Percentiles rank a stretch among this genome's conserved stretches.
Evolutionary conservation across 2,797 vertebrate genomes (phyloP).

Genomic region (Chelidonichthys spinosus): DNA sequence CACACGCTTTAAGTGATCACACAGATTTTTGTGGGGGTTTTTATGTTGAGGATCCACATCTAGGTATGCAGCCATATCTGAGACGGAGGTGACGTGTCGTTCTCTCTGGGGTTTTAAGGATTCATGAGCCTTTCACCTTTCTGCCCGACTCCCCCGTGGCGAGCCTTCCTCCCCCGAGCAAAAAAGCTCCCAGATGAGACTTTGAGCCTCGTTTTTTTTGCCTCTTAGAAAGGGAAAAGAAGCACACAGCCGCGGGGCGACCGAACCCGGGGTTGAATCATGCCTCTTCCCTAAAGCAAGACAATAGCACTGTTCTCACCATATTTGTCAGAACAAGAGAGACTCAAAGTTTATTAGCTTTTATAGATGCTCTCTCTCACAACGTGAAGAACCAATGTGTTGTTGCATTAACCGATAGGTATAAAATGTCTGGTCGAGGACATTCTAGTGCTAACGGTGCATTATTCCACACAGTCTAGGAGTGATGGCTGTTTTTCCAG

Average conservation of each 20-base stretch:
- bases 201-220: conserved; percentile 17
- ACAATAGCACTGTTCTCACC: conserved; percentile 22
- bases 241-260: conserved; percentile 16
- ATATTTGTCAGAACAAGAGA: conserved; percentile 9
- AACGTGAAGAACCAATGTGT: neutral
- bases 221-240: conserved; percentile 49
- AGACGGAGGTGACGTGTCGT: conserved; percentile 46
- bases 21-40: neutral
- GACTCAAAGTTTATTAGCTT: neutral
- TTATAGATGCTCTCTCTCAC: conserved; percentile 14
- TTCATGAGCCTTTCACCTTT: conserved; percentile 53
- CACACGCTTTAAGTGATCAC: neutral
- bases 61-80: conserved; percentile 21
- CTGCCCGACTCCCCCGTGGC: conserved; percentile 32
- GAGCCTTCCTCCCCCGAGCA: conserved; percentile 47
- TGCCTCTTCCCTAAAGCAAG: conserved; percentile 22
- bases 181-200: conserved; percentile 46
- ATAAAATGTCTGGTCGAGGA: neutral
- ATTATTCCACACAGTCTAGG: neutral
- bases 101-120: conserved; percentile 57
- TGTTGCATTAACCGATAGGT: too few species aligned
- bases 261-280: conserved; percentile 33
- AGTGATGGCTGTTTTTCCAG: neutral
- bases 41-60: conserved; percentile 5
- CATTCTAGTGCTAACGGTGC: neutral